Conservation (phyloP, 2,888 invertebrate genomes). For the Cerastis rubricosa region DNA sequence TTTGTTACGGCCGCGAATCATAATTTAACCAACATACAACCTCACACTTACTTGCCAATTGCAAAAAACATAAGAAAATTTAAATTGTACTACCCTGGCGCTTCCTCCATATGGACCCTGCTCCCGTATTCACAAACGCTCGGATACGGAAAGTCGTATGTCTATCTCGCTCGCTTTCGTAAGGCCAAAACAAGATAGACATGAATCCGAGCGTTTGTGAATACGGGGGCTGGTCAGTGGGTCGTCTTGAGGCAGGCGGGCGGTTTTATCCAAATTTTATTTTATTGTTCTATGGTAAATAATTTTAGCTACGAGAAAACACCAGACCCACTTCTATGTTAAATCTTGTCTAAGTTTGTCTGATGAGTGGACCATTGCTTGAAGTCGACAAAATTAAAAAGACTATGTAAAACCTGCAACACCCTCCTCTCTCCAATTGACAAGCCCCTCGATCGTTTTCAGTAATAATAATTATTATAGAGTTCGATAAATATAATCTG, state of each 20-base stretch:
- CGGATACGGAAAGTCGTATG: too few species aligned
- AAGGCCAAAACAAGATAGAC: too few species aligned
- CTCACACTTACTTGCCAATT: not conserved
- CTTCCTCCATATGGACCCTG: not conserved
- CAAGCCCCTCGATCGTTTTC: not conserved
- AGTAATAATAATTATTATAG: constrained; percentile 5
- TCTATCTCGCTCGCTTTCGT: too few species aligned
- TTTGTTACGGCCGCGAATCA: not conserved
- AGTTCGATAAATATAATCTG: constrained; percentile 14
- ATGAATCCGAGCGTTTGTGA: too few species aligned
- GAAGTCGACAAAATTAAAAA: constrained; percentile 9
- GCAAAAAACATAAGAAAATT: not conserved
- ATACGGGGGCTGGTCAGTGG: too few species aligned
- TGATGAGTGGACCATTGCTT: not conserved
- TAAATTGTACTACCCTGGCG: not conserved
- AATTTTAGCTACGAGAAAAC: not conserved
- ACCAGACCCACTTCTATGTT: not conserved
- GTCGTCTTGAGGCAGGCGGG: too few species aligned
- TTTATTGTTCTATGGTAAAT: not conserved
- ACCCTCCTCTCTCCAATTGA: not conserved
- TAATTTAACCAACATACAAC: not conserved
- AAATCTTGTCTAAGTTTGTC: not conserved
- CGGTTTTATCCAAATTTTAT: not conserved
- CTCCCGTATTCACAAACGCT: too few species aligned
- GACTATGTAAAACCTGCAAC: not conserved